Evolutionary conservation across 2,113 vertebrate species (phyloP), one percentile per base, ranked within the genome.

Genomic region (Gallinago paraguaiae): DNA sequence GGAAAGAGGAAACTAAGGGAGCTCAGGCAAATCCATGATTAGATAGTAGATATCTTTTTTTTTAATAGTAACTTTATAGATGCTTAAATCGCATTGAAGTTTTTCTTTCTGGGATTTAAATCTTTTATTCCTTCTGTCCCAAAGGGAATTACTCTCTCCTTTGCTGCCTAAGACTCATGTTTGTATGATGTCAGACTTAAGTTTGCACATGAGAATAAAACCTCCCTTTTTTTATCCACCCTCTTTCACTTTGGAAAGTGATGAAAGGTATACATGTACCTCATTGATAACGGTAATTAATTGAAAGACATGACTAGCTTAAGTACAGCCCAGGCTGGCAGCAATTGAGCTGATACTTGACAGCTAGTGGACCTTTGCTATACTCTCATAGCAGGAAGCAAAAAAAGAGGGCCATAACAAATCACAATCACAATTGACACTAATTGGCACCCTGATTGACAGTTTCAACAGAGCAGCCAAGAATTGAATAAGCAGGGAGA

Each of bases 371-470:
- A 85, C 76, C 33, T 61, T 86, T 92, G 31, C 68, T 94, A 71
- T 50, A 50, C 13, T 63, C 13, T 50, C 17, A 41, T 33, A 82
- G 33, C 18, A 94, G 39, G 13, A 92, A 92, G 76, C 10, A 71
- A 56, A 48, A 82, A 71, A 92, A 79, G 33, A 74, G 51, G 39
- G 9, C 56, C 65, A 35, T 51, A 89, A 90, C 56, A 78, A 8
- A 48, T 57, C 91, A 88, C 7, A 86, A 33, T 17, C 17, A 72
- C 15, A 84, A 35, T 13, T 93, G 84, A 95, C 68, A 90, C 13
- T 95, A 93, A 91, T 76, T 92, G 65, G 60, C 30, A 94, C 20
- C 33, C n/a, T 96, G 91, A 94, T 30, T 85, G 88, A 95, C 81
- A 92, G 68, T 88, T 81, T 90, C 63, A 94, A 63, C 51, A 82